Evolutionary conservation across 2,888 invertebrate species (phyloP), one percentile per base, ranked within the genome.

Genomic region (Danaus chrysippus): DNA sequence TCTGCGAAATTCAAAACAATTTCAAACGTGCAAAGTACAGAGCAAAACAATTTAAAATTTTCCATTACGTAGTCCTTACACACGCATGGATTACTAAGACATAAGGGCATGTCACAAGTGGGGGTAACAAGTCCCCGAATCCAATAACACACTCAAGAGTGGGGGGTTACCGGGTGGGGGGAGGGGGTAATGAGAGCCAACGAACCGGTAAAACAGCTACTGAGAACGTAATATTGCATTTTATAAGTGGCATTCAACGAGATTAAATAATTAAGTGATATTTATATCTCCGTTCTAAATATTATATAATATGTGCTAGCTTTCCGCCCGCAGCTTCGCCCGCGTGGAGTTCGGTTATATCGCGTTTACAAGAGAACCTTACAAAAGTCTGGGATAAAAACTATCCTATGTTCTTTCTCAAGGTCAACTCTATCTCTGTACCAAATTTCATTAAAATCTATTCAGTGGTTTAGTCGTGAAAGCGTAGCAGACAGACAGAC

Each of bases 161-260:
- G 34, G 42, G 58, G 19, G 62, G 60, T 42, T 54, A 52, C 46
- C 54, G 42, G 57, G 60, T 60, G 62, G 53, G 58, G 19, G 62
- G 60, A 44, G 58, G 49, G 57, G 42, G 55, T 60, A 62, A 62
- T 65, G 53, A 56, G 43, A 53, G 54, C 61, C 68, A 66, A 58
- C 66, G 59, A 66, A 56, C 58, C 67, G 67, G 59, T 43, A 55
- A 62, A 62, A 46, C 64, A 52, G 62, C 61, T 54, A 58, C 66
- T 55, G 43, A 23, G 63, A 61, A 59, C 61, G 66, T 54, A 57
- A 61, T 66, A 66, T 66, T 66, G 61, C 66, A 59, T 66, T 66
- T 66, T 66, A 62, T 61, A 62, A 64, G 59, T 64, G 53, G 12
- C 54, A 56, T 54, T 53, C 53, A 54, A 56, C 12, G 56, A 59